Base-by-base conservation (phyloP, 2,113 vertebrate genomes). In the Smithornis capensis region DNA sequence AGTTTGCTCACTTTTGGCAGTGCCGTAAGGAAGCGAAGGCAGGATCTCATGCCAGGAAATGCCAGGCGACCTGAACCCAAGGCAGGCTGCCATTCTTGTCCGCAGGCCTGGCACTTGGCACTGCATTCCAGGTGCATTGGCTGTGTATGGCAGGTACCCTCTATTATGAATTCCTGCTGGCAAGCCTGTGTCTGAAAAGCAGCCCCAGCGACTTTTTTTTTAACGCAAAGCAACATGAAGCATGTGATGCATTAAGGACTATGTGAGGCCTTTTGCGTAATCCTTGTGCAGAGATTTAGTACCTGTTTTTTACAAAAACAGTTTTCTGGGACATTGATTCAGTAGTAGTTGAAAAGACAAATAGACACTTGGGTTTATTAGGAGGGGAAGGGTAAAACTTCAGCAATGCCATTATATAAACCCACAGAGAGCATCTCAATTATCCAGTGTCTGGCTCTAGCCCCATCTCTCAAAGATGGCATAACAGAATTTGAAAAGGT, bases 211-310 rank as follows among this genome's bases (percentile, higher is more conserved):
- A 62, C 73, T 19, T 31, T 29, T 17, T 56, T 45, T 45, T 22
- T 40, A 69, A 67, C 59, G 52, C 52, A 92, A 84, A 91, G 25
- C 31, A 74, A 31, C 18, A 56, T 27, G n/a, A 75, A 87, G 50
- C 71, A 59, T 56, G 44, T 28, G 71, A 78, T 35, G 28, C 10
- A 63, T 28, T 31, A 40, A 95, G 38, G 38, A 52, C 6, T 33
- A 27, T 0, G 0, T 69, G 63, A 90, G 50, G 55, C 24, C 0
- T 0, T 70, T 57, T 83, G 78, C 57, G 42, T 62, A 85, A 63
- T 62, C 22, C 8, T 40, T 50, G 16, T 14, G 38, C 28, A 45
- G 71, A 85, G 70, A 33, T 14, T 25, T 71, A 90, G 16, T 40
- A 76, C 24, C 33, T 10, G 4, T 21, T 29, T 89, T 81, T 63